A percentile compares a stretch with the other conserved stretches of the same genome.
phyloP scores from a whole-genome alignment of 2,113 vertebrate genomes.

The Austrofundulus limnaeus region DNA sequence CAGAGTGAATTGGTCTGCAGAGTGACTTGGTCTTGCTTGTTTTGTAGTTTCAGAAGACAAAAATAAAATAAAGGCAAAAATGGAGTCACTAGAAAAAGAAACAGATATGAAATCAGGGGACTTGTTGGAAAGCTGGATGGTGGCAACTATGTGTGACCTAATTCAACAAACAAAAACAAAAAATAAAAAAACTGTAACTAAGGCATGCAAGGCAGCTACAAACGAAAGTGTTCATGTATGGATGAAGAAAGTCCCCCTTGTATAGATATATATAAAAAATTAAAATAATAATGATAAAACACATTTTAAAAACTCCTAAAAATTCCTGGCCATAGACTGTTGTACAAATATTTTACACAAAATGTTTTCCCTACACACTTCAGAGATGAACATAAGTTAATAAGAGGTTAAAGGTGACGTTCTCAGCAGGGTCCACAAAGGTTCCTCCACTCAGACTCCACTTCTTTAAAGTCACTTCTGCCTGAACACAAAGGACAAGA shows the following conservation, averaged over 20 bases:
- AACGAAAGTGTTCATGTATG: slow-evolving; percentile 43
- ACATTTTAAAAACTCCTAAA: slow-evolving; percentile 69
- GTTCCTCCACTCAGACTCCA: slow-evolving; percentile 60
- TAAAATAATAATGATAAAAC: slow-evolving; percentile 77
- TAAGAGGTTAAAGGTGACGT: slow-evolving; percentile 78
- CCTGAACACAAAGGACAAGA: slow-evolving; percentile 27
- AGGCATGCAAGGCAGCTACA: slow-evolving; percentile 74
- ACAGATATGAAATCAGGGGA: slow-evolving; percentile 29
- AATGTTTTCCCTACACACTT: slow-evolving; percentile 79
- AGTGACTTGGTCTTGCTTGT: slow-evolving; percentile 63
- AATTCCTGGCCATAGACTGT: slow-evolving; percentile 85
- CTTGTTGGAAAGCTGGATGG: slow-evolving; percentile 26
- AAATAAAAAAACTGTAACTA: slow-evolving; percentile 74
- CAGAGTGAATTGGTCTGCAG: slow-evolving; percentile 67
- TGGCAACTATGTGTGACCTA: slow-evolving; percentile 55
- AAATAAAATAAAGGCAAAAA: slow-evolving; percentile 20
- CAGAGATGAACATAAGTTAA: slow-evolving; percentile 85
- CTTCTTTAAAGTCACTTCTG: slow-evolving; percentile 58
- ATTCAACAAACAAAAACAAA: slow-evolving; percentile 37
- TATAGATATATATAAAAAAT: slow-evolving; percentile 72
- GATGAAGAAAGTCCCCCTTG: slow-evolving; percentile 72
- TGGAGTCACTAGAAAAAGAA: slow-evolving; percentile 20
- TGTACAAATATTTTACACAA: slow-evolving; percentile 89
- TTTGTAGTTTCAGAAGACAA: slow-evolving; percentile 53
- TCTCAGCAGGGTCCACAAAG: slow-evolving; percentile 75